Evolutionary conservation across 2,797 vertebrate genomes (phyloP).

Genomic region (Champsocephalus gunnari): DNA sequence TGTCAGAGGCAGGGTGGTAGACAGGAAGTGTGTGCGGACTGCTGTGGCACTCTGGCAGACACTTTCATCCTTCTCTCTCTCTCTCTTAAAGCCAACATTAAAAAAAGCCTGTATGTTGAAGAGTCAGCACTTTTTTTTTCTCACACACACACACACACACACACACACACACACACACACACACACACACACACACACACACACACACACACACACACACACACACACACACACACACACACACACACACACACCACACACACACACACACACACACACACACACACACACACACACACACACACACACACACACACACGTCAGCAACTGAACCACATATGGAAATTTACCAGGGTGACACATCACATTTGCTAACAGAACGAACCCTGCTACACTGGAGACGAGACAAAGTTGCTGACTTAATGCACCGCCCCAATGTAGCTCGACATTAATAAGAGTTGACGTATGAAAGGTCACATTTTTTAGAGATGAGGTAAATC

Average conservation of each 20-base stretch:
- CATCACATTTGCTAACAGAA: conserved; percentile 27
- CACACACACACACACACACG: neutral
- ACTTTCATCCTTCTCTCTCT: conserved; percentile 25
- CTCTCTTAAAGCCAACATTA: conserved; percentile 33
- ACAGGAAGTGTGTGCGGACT: conserved; percentile 62
- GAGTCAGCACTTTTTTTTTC: conserved; percentile 65
- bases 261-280: neutral
- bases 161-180: no score
- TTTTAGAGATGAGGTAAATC: neutral
- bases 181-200: no score
- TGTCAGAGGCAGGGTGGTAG: conserved; percentile 38
- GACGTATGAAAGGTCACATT: neutral
- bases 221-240: no score
- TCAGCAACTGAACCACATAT: conserved; percentile 18
- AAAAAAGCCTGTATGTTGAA: conserved; percentile 29
- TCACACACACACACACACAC: neutral
- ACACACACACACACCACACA: no score
- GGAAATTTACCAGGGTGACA: conserved; percentile 42
- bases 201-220: neutral
- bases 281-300: no score
- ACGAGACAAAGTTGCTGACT: neutral
- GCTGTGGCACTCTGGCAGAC: conserved; percentile 51
- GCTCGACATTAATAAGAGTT: neutral
- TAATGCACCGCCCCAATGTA: neutral
- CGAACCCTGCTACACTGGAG: no score